Evolutionary conservation across 2,113 vertebrate genomes (phyloP).

Genomic region (Oostethus manadensis): DNA sequence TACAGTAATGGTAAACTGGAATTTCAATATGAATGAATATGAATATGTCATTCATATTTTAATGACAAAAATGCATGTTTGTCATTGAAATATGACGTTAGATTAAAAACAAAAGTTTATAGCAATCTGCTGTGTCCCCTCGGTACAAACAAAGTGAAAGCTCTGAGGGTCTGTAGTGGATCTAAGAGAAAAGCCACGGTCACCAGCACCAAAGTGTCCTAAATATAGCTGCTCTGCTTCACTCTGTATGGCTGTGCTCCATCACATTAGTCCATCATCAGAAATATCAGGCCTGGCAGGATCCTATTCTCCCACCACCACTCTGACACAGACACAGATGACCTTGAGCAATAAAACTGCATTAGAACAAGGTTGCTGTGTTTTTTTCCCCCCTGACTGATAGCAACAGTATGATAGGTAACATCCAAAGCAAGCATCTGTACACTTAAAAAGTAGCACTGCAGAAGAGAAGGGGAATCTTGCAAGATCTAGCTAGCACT

Average conservation of each 20-base stretch:
- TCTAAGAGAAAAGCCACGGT: slow-evolving; percentile 39
- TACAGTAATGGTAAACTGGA: too few species aligned
- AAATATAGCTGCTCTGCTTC: slow-evolving; percentile 56
- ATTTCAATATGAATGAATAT: too few species aligned
- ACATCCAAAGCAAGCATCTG: slow-evolving; percentile 15
- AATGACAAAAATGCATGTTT: slow-evolving; percentile 27
- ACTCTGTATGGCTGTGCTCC: slow-evolving; percentile 41
- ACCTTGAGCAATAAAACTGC: slow-evolving; percentile 21
- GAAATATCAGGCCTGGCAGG: slow-evolving; percentile 26
- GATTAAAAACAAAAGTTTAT: slow-evolving; percentile 39
- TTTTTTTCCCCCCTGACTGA: not conserved
- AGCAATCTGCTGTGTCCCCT: slow-evolving; percentile 39
- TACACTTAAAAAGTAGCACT: slow-evolving; percentile 4
- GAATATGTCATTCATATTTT: too few species aligned
- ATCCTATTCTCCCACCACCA: slow-evolving; percentile 27
- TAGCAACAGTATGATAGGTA: not conserved
- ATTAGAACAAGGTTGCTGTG: slow-evolving; percentile 15
- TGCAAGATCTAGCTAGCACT: slow-evolving; percentile 63
- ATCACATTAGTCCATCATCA: slow-evolving; percentile 49
- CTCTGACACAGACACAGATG: slow-evolving; percentile 18
- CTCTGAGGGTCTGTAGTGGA: slow-evolving; percentile 43
- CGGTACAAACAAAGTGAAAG: slow-evolving; percentile 49
- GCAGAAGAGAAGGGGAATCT: slow-evolving; percentile 30
- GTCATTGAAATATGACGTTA: slow-evolving; percentile 48
- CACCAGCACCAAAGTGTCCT: slow-evolving; percentile 51